Base-by-base conservation (phyloP, 2,888 invertebrate species). In the Nomada fucata region DNA sequence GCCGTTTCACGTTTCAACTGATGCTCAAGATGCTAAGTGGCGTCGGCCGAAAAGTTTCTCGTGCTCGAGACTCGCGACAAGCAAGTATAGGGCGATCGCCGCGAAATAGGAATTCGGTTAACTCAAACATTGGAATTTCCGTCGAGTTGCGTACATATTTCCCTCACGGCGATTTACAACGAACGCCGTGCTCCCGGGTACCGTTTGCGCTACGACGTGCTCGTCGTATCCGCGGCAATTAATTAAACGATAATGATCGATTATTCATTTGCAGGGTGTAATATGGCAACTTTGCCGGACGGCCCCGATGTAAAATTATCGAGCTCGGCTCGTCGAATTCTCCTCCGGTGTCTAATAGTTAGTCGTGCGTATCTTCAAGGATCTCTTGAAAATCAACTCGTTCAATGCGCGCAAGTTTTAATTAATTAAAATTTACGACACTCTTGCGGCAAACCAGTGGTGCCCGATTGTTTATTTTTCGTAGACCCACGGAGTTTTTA, bases 81-180 rank as follows among this genome's bases (percentile, higher is more conserved):
- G 65, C 65, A 63, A 79, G 57, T 70, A 67, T 75, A 59, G 65
- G 68, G 36, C 70, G 78, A 82, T 76, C 82, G 64, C 68, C 60
- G 18, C 53, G 70, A 74, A 76, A 85, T 72, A 73, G 50, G 70
- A 81, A 85, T 70, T 87, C 85, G 79, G 61, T 64, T 79, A 75
- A 80, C 71, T 80, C 63, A 70, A 79, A 76, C 59, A 79, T 77
- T 79, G 63, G 59, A 81, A 85, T 79, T 83, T 83, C 87, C 59
- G 60, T 77, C 64, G 20, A 61, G 68, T 80, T 68, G 68, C 72
- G 44, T 81, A 13, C 36, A 53, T 20, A 72, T 77, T 60, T 76
- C 36, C 36, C 50, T 53, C 64, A 20, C 55, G 71, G 10, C 29
- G 23, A 71, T 72, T 55, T 67, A 23, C 15, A 29, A 11, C 59